phyloP scores from a whole-genome alignment of 2,113 vertebrate species.

The Tinamus guttatus region DNA sequence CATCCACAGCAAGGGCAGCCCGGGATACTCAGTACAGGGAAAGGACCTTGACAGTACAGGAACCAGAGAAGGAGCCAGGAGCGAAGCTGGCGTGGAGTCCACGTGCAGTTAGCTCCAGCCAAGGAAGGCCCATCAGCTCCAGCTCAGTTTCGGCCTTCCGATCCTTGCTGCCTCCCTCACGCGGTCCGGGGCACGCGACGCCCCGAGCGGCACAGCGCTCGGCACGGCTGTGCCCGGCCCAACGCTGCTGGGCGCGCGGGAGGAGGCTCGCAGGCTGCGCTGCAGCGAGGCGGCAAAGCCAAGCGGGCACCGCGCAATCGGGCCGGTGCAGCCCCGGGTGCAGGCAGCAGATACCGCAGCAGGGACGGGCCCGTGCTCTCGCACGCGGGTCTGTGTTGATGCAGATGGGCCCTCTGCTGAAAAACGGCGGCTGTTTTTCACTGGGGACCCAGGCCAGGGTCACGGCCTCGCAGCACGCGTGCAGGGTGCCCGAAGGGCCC shows the following conservation, averaged over 20 bases:
- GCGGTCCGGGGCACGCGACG: neutral
- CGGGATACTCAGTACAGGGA: neutral
- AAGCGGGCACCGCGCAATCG: rapidly evolving
- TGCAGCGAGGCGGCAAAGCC: rapidly evolving
- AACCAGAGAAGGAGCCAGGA: neutral
- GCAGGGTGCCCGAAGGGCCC: rapidly evolving
- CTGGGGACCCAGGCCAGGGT: neutral
- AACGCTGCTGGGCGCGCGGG: neutral
- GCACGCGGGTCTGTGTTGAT: rapidly evolving
- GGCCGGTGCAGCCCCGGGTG: rapidly evolving
- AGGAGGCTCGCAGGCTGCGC: neutral
- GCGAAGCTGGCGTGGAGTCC: too few species aligned
- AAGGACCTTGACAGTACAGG: neutral
- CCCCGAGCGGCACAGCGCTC: neutral
- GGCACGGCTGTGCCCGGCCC: neutral
- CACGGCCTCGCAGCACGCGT: rapidly evolving
- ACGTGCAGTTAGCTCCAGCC: neutral
- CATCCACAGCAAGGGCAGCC: neutral
- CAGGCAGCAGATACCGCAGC: rapidly evolving
- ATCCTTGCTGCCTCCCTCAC: neutral
- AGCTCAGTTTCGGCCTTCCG: neutral
- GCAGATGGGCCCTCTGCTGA: neutral
- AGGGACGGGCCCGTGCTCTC: neutral
- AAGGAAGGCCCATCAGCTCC: neutral
- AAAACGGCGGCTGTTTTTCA: rapidly evolving